A percentile compares a stretch with the other conserved stretches of the same genome.
phyloP scores from a whole-genome alignment of 2,888 invertebrate species.

The Mellilla xanthometata region DNA sequence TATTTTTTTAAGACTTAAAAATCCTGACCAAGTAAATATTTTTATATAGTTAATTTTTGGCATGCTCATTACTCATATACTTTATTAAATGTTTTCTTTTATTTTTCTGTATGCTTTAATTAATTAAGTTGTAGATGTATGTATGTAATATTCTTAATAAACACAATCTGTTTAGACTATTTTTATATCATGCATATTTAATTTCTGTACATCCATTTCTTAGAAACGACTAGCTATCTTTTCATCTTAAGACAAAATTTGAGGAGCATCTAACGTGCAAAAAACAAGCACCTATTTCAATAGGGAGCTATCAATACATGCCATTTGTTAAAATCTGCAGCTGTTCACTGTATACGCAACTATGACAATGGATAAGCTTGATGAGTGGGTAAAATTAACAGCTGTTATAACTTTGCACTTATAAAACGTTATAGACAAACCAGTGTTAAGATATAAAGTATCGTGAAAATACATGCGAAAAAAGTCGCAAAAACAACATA shows the following conservation, averaged over 20 bases:
- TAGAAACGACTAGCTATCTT: conserved; percentile 7
- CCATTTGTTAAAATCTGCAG: conserved; percentile 71
- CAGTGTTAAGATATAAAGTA: background rate
- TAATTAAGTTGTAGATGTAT: too few relatives aligned
- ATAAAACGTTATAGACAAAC: conserved; percentile 20
- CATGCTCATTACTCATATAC: too few relatives aligned
- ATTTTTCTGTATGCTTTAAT: too few relatives aligned
- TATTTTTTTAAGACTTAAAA: too few relatives aligned
- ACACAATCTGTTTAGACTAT: background rate
- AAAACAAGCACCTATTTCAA: conserved; percentile 42
- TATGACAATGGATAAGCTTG: conserved; percentile 65
- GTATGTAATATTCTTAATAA: too few relatives aligned
- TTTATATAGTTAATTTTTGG: too few relatives aligned
- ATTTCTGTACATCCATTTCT: background rate
- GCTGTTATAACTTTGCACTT: conserved; percentile 29
- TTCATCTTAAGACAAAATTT: conserved; percentile 17
- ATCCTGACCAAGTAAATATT: too few relatives aligned
- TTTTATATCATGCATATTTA: background rate
- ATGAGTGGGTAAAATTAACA: conserved; percentile 69
- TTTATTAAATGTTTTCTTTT: too few relatives aligned
- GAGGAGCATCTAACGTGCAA: conserved; percentile 18
- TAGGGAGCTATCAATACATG: conserved; percentile 56
- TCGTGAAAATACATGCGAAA: too few relatives aligned
- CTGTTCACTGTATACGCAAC: conserved; percentile 58
- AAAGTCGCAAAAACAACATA: too few relatives aligned